Conservation (phyloP, 2,888 invertebrate species). For the Zele albiditarsus region DNA sequence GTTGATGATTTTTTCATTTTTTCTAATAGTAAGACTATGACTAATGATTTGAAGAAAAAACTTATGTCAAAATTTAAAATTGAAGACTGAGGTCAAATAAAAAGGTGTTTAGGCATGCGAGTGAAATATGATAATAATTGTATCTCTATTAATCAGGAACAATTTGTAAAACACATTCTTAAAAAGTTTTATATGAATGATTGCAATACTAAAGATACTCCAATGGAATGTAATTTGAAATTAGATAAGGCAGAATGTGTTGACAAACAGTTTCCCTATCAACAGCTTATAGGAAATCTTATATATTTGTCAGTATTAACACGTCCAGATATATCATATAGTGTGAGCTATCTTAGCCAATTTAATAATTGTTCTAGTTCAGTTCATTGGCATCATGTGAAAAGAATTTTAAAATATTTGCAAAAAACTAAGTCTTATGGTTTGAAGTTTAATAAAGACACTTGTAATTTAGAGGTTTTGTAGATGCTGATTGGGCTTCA, state of each 20-base stretch:
- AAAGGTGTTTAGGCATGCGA: slow-evolving; percentile 44
- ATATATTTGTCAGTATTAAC: slow-evolving; percentile 38
- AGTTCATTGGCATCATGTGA: slow-evolving; percentile 37
- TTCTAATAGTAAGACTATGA: slow-evolving; percentile 14
- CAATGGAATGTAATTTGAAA: slow-evolving; percentile 30
- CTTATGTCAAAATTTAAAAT: slow-evolving; percentile 39
- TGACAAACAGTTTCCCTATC: slow-evolving; percentile 15
- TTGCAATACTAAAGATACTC: slow-evolving; percentile 42
- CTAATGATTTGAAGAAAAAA: slow-evolving; percentile 18
- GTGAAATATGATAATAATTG: slow-evolving; percentile 25
- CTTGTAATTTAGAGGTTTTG: slow-evolving; percentile 10
- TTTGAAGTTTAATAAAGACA: slow-evolving; percentile 23
- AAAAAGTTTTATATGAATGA: slow-evolving; percentile 42
- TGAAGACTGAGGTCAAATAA: slow-evolving; percentile 41
- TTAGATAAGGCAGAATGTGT: not conserved
- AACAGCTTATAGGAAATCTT: slow-evolving; percentile 24
- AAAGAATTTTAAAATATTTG: slow-evolving; percentile 30
- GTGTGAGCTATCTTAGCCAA: slow-evolving; percentile 34
- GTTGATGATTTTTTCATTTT: slow-evolving; percentile 47
- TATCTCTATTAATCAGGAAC: slow-evolving; percentile 34
- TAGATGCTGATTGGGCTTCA: slow-evolving; percentile 40
- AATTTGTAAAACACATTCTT: slow-evolving; percentile 37
- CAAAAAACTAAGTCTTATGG: slow-evolving; percentile 1
- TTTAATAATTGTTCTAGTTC: slow-evolving; percentile 28
- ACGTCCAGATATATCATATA: slow-evolving; percentile 36